Conservation (phyloP, 2,113 vertebrate species). For the Cariama cristata region DNA sequence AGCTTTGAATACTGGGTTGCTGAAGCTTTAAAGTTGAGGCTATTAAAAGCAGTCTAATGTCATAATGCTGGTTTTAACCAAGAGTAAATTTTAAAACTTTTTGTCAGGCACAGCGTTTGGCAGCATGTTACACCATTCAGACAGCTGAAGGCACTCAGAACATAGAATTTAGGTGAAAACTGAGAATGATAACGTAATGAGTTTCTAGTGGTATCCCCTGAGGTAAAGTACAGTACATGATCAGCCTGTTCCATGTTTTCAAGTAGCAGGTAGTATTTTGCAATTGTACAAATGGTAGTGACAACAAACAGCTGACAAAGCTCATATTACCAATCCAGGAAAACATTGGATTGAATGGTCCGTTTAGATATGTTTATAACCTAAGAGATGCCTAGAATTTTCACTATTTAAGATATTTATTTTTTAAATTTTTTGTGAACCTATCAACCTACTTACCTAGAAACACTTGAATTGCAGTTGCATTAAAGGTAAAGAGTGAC, state of each 20-base stretch:
- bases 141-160: neutral
- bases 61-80: neutral
- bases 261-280: neutral
- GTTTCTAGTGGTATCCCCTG: neutral
- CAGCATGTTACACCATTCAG: neutral
- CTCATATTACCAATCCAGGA: neutral
- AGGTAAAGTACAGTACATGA: neutral
- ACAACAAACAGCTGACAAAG: neutral
- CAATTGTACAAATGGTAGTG: neutral
- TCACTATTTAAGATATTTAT: neutral
- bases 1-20: neutral
- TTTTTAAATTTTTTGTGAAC: neutral
- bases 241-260: neutral
- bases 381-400: neutral
- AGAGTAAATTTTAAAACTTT: neutral
- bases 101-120: neutral
- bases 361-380: neutral
- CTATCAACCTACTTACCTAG: neutral
- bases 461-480: neutral
- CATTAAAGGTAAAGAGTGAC: neutral
- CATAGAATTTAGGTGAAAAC: neutral
- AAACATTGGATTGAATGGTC: neutral
- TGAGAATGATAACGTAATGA: neutral
- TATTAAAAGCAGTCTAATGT: neutral
- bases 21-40: neutral